Base-by-base conservation (phyloP, 1,140 invertebrate genomes). In the Paracyclopina nana region DNA sequence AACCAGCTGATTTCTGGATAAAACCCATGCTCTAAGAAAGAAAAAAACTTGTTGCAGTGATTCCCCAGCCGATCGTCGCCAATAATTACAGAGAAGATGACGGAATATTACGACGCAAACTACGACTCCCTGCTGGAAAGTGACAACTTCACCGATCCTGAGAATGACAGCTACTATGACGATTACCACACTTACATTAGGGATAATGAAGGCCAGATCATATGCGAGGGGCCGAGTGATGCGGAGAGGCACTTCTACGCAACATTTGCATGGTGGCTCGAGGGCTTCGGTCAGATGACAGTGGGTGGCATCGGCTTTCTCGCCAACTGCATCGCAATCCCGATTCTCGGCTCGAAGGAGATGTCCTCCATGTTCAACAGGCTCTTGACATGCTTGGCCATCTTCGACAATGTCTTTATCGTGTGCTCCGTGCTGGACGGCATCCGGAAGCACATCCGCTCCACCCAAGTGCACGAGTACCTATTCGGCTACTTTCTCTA, bases 351-450 rank as follows among this genome's bases (percentile, higher is more conserved):
- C 25, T n/a, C 25, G 11, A 48, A 48, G 27, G 45, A 48, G 25
- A 48, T 48, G 45, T 16, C 24, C n/a, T 28, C 24, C 28, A 48
- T 48, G 9, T 48, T 48, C 28, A 48, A 48, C 22, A 24, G 45
- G 2, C 27, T 48, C 25, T 28, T 48, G n/a, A 48, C 27, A 11
- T 48, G 20, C 12, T 20, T 48, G n/a, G 45, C 45, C 16, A 28
- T 48, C 25, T 26, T 48, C n/a, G 45, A 48, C 27, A 48, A 48
- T 22, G 28, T 48, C 5, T 48, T 48, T 28, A 48, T 48, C 28
- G n/a, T 48, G 27, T 48, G 45, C 25, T 28, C 16, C 22, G 20
- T 48, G 6, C 18, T 28, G 16, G 45, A 48, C 14, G 45, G 25
- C 20, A 28, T 48, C 22, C 45, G 45, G 28, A 48, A 48, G n/a